Evolutionary conservation across 2,888 invertebrate genomes (phyloP).

Genomic region (Drosophila stalkeri): DNA sequence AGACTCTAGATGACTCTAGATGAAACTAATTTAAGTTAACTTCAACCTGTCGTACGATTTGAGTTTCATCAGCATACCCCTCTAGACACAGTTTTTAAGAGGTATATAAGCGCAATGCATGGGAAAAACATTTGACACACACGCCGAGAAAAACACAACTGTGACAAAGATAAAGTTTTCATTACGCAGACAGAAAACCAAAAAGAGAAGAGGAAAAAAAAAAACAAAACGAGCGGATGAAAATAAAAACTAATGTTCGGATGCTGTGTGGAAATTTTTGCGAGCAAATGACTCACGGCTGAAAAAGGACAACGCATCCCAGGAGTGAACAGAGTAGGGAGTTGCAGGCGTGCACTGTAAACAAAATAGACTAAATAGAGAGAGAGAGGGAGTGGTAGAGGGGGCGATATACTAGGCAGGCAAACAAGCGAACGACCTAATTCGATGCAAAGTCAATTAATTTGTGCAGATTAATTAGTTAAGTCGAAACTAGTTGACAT

Average conservation of each 20-base stretch:
- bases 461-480: conserved; percentile 76
- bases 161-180: conserved; percentile 78
- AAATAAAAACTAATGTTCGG: conserved; percentile 58
- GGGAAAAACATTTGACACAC: conserved; percentile 37
- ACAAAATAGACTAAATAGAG: conserved; percentile 14
- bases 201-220: conserved; percentile 10
- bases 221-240: not conserved
- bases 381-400: conserved; percentile 1
- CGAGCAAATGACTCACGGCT: conserved; percentile 49
- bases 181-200: conserved; percentile 61
- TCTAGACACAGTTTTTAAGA: not conserved
- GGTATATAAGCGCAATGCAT: conserved; percentile 27
- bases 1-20: too few species aligned
- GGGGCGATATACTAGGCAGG: conserved; percentile 5
- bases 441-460: conserved; percentile 77
- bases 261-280: conserved; percentile 49
- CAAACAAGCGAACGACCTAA: conserved; percentile 71
- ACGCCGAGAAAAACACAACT: conserved; percentile 40
- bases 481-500: conserved; percentile 67
- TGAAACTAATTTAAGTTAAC: not conserved
- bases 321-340: not conserved
- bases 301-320: conserved; percentile 53
- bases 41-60: too few species aligned
- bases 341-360: not conserved
- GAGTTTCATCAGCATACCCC: not conserved